Conservation (phyloP, 2,888 invertebrate genomes). For the Drosophila greeni region DNA sequence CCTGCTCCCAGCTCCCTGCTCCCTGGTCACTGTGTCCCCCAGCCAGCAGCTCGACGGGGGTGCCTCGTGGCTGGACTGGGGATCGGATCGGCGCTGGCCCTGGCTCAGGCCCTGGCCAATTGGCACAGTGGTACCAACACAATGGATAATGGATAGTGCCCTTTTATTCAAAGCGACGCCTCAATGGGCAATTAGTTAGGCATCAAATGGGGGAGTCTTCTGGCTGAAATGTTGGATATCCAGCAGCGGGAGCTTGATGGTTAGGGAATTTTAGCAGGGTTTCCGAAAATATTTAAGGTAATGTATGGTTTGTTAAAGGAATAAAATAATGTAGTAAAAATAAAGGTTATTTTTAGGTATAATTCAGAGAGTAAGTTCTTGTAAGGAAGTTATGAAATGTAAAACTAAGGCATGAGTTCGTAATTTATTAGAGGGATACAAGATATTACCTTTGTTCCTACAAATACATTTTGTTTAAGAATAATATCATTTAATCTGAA, state of each 20-base stretch:
- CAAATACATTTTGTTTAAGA: neutral
- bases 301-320: too few relatives aligned
- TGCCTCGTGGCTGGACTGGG: constrained; percentile 42
- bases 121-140: constrained; percentile 58
- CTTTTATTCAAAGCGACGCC: constrained; percentile 20
- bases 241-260: constrained; percentile 5
- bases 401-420: neutral
- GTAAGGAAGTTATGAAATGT: neutral
- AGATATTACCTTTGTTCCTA: neutral
- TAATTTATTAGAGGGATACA: neutral
- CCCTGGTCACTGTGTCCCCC: constrained; percentile 29
- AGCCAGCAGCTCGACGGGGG: constrained; percentile 66
- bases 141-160: constrained; percentile 34
- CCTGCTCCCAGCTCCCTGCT: constrained; percentile 3
- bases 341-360: neutral
- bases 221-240: neutral
- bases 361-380: neutral
- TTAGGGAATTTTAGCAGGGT: neutral
- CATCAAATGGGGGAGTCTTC: constrained; percentile 5
- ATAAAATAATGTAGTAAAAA: neutral
- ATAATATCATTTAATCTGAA: neutral
- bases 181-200: constrained; percentile 38
- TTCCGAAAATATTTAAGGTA: neutral
- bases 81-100: constrained; percentile 27
- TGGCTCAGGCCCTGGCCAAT: constrained; percentile 42